These are phyloP conservation scores for Caenorhabditis sp. DNA, from an alignment of 2,888 invertebrate species.

Conservation along the genomic window DNA sequence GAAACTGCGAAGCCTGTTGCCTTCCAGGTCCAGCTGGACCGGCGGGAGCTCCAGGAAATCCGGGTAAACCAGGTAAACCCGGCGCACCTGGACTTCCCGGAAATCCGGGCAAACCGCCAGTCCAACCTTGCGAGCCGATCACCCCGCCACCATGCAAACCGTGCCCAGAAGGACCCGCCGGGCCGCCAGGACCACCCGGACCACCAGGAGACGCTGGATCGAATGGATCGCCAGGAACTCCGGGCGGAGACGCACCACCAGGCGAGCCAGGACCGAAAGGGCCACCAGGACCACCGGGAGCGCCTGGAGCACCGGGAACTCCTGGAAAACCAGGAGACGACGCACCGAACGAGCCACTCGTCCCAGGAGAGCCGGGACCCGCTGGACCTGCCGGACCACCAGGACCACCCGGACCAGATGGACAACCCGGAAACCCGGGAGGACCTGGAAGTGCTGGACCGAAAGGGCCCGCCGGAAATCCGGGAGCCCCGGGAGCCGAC, in stretches of 20 bases:
- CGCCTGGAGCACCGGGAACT: constrained; percentile 47
- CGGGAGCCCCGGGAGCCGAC: constrained; percentile 49
- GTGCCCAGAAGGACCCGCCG: constrained; percentile 57
- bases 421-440: constrained; percentile 47
- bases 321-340: constrained; percentile 39
- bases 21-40: constrained; percentile 50
- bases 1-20: constrained; percentile 41
- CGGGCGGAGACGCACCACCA: constrained; percentile 36
- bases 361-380: constrained; percentile 49
- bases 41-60: constrained; percentile 51
- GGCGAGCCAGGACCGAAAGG: constrained; percentile 46
- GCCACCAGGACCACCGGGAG: constrained; percentile 48
- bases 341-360: constrained; percentile 37
- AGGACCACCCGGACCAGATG: constrained; percentile 46
- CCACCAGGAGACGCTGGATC: constrained; percentile 50
- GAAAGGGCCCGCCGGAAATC: constrained; percentile 32
- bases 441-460: constrained; percentile 58
- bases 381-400: constrained; percentile 42
- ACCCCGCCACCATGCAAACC: constrained; percentile 57
- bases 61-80: constrained; percentile 57
- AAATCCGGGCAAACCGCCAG: constrained; percentile 55
- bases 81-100: constrained; percentile 55
- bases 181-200: constrained; percentile 55
- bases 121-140: constrained; percentile 56
- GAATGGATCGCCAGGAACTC: constrained; percentile 41